Evolutionary conservation across 2,113 vertebrate genomes (phyloP), one percentile per base, ranked within the genome.

Genomic region (Kryptolebias marmoratus): DNA sequence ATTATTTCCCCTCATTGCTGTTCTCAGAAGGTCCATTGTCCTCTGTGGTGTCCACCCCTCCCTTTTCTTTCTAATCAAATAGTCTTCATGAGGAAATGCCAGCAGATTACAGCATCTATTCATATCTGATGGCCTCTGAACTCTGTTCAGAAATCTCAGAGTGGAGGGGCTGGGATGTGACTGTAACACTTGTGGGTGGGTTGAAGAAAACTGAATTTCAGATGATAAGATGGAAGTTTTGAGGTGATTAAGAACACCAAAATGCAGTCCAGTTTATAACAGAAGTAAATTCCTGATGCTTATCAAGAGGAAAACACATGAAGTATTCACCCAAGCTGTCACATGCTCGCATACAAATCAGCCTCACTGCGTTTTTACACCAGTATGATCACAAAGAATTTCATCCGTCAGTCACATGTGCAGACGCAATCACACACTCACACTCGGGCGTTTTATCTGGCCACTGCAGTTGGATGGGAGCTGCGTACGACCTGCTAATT

Each of bases 401-500:
- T 12, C 67, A 55, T 73, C 57, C 70, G 73, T 54, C 31, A 67
- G 81, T 77, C 83, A 77, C 79, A 65, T 79, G 77, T 70, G 65
- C 57, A 50, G 80, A 49, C 57, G 11, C 72, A 5, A 16, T 54
- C 73, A 58, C 70, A 76, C 65, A 14, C 73, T 55, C 64, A 47
- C 49, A 52, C 64, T 68, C 62, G 48, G 32, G 53, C 63, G 61
- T 84, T 88, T 87, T 69, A 89, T 90, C 89, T 83, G 81, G 62
- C 62, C 68, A 50, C 42, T 69, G 83, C 86, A 72, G 80, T 82
- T 27, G 79, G 78, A 77, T 52, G 72, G 61, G 70, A 65, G 83
- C 77, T 65, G 88, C 88, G 67, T 82, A 80, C 63, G 81, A 85
- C 79, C 87, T 85, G 81, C 89, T 93, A 92, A 94, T 94, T 94